Evolutionary conservation across 1,140 invertebrate species (phyloP).

Genomic region (Asobara japonica): DNA sequence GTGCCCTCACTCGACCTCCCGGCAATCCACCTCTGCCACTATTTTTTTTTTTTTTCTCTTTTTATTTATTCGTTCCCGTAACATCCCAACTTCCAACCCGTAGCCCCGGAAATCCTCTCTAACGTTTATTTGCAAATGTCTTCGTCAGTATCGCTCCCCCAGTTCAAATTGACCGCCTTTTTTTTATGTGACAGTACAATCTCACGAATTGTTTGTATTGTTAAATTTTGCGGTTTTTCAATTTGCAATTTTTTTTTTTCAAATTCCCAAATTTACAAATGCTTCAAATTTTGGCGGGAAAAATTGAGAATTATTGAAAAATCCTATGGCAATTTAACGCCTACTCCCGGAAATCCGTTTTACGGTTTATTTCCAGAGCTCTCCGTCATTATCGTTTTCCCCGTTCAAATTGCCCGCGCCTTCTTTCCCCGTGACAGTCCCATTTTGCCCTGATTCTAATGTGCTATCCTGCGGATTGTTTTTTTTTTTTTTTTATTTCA

Average conservation of each 20-base stretch:
- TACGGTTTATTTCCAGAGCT: background rate
- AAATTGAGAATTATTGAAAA: too few species aligned
- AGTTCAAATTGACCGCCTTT: too few species aligned
- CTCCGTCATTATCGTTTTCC: background rate
- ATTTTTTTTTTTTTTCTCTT: background rate
- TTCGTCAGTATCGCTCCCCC: background rate
- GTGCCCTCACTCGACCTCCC: slow-evolving; percentile 3
- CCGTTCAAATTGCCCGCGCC: too few species aligned
- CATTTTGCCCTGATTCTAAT: too few species aligned
- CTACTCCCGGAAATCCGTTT: background rate
- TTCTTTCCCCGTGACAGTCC: too few species aligned
- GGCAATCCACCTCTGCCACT: background rate
- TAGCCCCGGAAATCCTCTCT: background rate
- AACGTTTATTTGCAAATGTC: background rate
- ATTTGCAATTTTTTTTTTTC: background rate
- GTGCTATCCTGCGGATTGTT: too few species aligned
- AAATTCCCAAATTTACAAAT: too few species aligned
- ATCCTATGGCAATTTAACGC: too few species aligned
- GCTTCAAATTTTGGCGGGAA: too few species aligned
- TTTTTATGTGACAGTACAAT: too few species aligned
- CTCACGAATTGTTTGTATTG: too few species aligned
- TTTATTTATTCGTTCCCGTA: background rate
- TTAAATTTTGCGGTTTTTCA: too few species aligned
- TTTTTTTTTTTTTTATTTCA: background rate
- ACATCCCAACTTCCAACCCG: background rate